phyloP scores from a whole-genome alignment of 2,113 vertebrate genomes.

The Antechinus stuartii region DNA sequence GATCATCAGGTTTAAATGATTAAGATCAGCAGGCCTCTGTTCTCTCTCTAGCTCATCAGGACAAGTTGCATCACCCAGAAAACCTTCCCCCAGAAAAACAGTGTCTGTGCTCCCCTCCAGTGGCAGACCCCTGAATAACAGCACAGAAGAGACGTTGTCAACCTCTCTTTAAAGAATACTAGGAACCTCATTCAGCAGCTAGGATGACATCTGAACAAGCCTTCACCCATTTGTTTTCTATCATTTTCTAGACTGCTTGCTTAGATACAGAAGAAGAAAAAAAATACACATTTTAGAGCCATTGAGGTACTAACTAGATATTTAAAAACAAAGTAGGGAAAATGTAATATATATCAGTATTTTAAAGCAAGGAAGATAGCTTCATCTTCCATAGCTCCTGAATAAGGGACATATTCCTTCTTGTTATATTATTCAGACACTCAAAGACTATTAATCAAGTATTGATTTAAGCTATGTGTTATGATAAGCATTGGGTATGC shows the following conservation, averaged over 20 bases:
- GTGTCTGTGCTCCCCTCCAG: background rate
- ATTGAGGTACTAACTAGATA: background rate
- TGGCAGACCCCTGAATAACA: conserved; percentile 4
- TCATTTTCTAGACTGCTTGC: background rate
- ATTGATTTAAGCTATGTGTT: background rate
- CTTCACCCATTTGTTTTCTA: background rate
- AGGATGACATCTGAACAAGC: background rate
- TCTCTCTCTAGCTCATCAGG: background rate
- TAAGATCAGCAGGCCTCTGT: background rate
- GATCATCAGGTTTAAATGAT: background rate
- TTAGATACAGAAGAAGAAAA: background rate
- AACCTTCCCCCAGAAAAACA: conserved; percentile 9
- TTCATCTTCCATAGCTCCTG: background rate
- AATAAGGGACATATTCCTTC: background rate
- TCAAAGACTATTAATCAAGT: background rate
- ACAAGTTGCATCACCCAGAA: background rate
- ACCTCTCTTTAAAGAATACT: background rate
- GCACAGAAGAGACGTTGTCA: background rate
- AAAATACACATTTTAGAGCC: background rate
- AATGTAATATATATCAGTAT: background rate
- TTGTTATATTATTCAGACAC: background rate
- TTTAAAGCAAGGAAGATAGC: background rate
- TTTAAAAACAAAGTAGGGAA: background rate
- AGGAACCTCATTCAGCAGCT: background rate
- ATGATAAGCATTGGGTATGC: background rate